Evolutionary conservation across 1,140 invertebrate species (phyloP).

Genomic region (Andrena cerasifolii): DNA sequence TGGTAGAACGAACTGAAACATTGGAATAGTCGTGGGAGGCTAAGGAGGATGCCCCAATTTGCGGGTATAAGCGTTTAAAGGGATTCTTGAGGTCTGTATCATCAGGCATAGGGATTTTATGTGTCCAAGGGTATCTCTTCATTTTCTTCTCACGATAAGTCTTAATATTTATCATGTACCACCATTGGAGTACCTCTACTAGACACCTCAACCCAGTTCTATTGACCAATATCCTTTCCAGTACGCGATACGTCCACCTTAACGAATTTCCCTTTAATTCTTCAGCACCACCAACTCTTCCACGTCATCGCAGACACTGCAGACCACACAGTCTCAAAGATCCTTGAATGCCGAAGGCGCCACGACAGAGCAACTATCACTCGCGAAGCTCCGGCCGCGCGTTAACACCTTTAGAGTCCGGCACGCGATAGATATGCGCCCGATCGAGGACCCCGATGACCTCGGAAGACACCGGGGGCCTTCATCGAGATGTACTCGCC

Average conservation of each 20-base stretch:
- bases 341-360: neutral
- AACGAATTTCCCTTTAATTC: neutral
- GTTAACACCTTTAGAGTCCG: conserved; percentile 4
- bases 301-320: neutral
- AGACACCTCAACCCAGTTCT: neutral
- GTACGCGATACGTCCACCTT: neutral
- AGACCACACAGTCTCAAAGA: neutral
- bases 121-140: too few relatives aligned
- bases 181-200: neutral
- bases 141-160: too few relatives aligned
- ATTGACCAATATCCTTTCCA: neutral
- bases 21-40: neutral
- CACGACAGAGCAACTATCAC: neutral
- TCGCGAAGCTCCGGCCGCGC: neutral
- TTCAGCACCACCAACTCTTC: neutral
- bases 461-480: conserved; percentile 55
- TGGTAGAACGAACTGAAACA: neutral
- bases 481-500: conserved; percentile 27
- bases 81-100: neutral
- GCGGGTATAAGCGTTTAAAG: neutral
- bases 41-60: neutral
- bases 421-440: neutral
- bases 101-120: neutral
- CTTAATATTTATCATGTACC: too few relatives aligned
- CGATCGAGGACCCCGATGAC: conserved; percentile 19